Evolutionary conservation across 1,140 invertebrate species (phyloP).

Genomic region (Conus betulinus): DNA sequence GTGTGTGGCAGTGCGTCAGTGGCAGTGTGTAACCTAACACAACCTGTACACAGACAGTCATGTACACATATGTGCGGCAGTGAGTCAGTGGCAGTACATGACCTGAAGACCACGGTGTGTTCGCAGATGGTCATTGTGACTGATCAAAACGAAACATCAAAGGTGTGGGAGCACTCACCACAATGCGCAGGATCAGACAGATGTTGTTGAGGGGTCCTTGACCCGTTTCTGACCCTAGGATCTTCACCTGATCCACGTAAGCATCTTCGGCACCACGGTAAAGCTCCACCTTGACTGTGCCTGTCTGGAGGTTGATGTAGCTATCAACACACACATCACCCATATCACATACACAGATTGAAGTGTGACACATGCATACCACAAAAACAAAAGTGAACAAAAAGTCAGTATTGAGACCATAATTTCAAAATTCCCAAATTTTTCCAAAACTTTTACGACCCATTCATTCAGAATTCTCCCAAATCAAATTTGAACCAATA

Average conservation of each 20-base stretch:
- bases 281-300: conserved; percentile 76
- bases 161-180: conserved; percentile 79
- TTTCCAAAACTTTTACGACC: too few relatives aligned
- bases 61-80: too few relatives aligned
- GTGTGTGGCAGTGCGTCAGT: too few relatives aligned
- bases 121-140: background rate
- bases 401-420: too few relatives aligned
- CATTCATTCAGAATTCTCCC: too few relatives aligned
- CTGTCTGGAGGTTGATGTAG: conserved; percentile 77
- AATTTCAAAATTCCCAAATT: too few relatives aligned
- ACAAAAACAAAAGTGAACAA: too few relatives aligned
- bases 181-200: conserved; percentile 86
- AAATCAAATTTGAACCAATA: too few relatives aligned
- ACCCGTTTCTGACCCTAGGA: conserved; percentile 84
- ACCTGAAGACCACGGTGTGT: background rate
- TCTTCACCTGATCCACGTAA: conserved; percentile 88
- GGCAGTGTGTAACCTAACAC: too few relatives aligned
- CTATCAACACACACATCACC: conserved; percentile 73
- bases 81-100: background rate
- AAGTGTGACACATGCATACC: too few relatives aligned
- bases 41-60: too few relatives aligned
- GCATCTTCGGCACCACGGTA: conserved; percentile 88
- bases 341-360: background rate
- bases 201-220: conserved; percentile 79
- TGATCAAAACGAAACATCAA: background rate